These are phyloP conservation scores for Frankliniella fusca DNA, from an alignment of 2,888 invertebrate genomes.

Conservation along the genomic window DNA sequence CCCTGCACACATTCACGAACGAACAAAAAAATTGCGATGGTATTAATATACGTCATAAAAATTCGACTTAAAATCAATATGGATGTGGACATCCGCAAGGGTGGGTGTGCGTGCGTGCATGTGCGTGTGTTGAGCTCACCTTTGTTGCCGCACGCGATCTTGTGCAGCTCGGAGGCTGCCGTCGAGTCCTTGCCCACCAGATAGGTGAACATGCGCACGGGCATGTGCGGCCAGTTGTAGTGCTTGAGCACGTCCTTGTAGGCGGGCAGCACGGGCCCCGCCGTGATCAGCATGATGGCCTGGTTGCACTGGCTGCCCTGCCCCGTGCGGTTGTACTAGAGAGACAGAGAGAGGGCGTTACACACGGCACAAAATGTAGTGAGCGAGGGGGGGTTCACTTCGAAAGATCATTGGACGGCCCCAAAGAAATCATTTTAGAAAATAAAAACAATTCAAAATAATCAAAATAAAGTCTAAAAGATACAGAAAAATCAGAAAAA, in stretches of 20 bases:
- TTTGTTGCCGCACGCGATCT: constrained; percentile 96
- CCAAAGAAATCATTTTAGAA: too few relatives aligned
- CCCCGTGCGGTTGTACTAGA: constrained; percentile 73
- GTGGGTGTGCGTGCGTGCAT: background rate
- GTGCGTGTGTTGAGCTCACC: constrained; percentile 54
- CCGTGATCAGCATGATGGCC: constrained; percentile 95
- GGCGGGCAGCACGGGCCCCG: constrained; percentile 71
- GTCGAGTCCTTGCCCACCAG: constrained; percentile 90
- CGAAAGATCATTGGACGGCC: too few relatives aligned
- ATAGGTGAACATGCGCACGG: constrained; percentile 94
- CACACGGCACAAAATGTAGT: background rate
- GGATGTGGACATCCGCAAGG: background rate
- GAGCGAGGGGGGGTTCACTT: too few relatives aligned
- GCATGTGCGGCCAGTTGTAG: constrained; percentile 91
- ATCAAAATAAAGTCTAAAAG: too few relatives aligned
- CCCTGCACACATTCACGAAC: constrained; percentile 56
- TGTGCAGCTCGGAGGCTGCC: constrained; percentile 77
- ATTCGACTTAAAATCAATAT: background rate
- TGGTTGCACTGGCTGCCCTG: constrained; percentile 94
- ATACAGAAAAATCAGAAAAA: too few relatives aligned
- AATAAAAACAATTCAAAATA: too few relatives aligned
- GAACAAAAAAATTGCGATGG: constrained; percentile 8
- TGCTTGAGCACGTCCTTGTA: constrained; percentile 64
- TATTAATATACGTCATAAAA: background rate
- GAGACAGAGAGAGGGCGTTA: constrained; percentile 32